Conservation (phyloP, 2,888 invertebrate species). For the Mactromeris polynyma region DNA sequence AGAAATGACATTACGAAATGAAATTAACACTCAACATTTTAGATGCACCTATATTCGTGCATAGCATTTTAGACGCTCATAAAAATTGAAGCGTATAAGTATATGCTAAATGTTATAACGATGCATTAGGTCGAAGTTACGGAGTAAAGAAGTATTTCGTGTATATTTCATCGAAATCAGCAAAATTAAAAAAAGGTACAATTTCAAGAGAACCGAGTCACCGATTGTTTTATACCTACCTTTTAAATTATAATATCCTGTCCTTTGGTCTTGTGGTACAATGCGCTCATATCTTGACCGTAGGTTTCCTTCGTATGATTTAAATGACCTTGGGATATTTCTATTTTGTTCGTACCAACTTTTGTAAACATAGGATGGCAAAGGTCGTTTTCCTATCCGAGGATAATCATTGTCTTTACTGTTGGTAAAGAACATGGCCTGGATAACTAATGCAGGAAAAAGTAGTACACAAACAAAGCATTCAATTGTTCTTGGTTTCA, state of each 20-base stretch:
- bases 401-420: slow-evolving; percentile 54
- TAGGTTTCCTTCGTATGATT: neutral
- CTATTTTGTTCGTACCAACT: slow-evolving; percentile 26
- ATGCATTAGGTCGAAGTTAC: too few relatives aligned
- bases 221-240: neutral
- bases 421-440: slow-evolving; percentile 48
- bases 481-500: slow-evolving; percentile 7
- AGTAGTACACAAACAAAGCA: neutral
- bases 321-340: neutral
- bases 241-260: neutral
- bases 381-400: slow-evolving; percentile 46
- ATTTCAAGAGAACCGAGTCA: too few relatives aligned
- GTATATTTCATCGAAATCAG: too few relatives aligned
- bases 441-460: neutral
- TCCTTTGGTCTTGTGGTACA: neutral
- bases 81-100: too few relatives aligned
- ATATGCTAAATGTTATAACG: too few relatives aligned
- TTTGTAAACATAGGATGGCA: slow-evolving; percentile 25
- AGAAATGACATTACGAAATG: too few relatives aligned
- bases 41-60: too few relatives aligned
- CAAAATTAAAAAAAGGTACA: neutral
- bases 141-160: too few relatives aligned
- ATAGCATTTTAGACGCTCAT: too few relatives aligned
- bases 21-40: too few relatives aligned
- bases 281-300: neutral